Conservation (phyloP, 2,888 invertebrate species). For the Lymantria dispar region DNA sequence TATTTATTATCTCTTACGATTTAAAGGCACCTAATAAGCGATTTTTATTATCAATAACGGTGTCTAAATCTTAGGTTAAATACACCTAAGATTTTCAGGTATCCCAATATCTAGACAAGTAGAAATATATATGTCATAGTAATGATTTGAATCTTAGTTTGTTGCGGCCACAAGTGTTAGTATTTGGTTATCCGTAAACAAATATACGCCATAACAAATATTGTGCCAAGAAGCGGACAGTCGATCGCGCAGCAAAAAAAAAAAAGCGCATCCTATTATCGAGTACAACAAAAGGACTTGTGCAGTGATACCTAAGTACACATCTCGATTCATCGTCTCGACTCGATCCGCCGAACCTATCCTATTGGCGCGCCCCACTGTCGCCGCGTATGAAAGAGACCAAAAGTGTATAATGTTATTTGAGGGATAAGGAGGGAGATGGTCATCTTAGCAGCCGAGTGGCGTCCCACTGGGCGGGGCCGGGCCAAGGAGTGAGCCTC, state of each 20-base stretch:
- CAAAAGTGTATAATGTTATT: constrained; percentile 39
- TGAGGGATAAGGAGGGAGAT: constrained; percentile 73
- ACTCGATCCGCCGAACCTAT: constrained; percentile 79
- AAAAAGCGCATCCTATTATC: constrained; percentile 82
- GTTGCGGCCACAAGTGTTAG: constrained; percentile 35
- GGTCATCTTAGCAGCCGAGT: constrained; percentile 80
- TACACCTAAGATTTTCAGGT: no score
- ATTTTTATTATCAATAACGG: no score
- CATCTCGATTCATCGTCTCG: constrained; percentile 82
- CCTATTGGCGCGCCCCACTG: constrained; percentile 82
- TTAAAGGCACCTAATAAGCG: no score
- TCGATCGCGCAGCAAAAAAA: constrained; percentile 67
- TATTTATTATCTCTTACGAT: no score
- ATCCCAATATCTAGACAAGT: no score
- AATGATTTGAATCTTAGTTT: constrained; percentile 35
- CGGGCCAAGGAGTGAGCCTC: constrained; percentile 81
- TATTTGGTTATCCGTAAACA: constrained; percentile 51
- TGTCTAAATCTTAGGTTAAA: no score
- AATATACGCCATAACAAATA: constrained; percentile 35
- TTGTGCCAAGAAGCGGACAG: constrained; percentile 50
- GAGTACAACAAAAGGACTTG: constrained; percentile 82
- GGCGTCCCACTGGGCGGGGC: constrained; percentile 85
- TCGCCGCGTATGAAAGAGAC: constrained; percentile 71
- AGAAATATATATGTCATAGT: constrained; percentile 13
- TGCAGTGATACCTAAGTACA: constrained; percentile 82